Evolutionary conservation across 2,888 invertebrate genomes (phyloP).

Genomic region (Octodonta nipae): DNA sequence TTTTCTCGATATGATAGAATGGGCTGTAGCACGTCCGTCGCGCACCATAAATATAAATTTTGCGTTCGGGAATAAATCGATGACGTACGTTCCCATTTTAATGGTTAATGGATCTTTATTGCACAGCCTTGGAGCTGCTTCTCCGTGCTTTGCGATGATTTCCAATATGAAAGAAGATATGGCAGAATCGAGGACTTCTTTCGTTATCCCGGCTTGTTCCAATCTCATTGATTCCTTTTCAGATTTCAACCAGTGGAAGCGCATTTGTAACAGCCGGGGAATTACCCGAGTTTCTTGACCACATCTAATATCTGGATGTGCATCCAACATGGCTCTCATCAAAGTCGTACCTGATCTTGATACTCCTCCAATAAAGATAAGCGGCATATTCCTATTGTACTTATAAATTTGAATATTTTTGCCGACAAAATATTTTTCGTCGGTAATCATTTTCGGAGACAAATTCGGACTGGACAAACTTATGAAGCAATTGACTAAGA

Average conservation of each 20-base stretch:
- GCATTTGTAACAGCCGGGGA: constrained; percentile 87
- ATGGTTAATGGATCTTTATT: constrained; percentile 98
- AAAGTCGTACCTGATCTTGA: constrained; percentile 94
- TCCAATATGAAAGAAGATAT: constrained; percentile 94
- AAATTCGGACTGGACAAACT: constrained; percentile 13
- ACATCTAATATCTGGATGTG: constrained; percentile 91
- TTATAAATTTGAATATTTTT: too few relatives aligned
- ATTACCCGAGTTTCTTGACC: constrained; percentile 96
- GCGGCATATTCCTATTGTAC: constrained; percentile 78
- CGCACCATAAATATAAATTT: constrained; percentile 97
- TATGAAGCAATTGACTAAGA: constrained; percentile 12
- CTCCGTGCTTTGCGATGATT: constrained; percentile 91
- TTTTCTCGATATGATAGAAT: constrained; percentile 93
- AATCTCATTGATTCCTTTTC: constrained; percentile 82
- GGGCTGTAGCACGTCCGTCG: constrained; percentile 95
- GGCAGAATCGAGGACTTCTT: constrained; percentile 83
- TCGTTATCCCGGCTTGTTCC: constrained; percentile 86
- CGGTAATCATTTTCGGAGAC: too few relatives aligned
- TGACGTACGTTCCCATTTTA: constrained; percentile 89
- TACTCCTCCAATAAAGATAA: constrained; percentile 95
- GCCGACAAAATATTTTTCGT: too few relatives aligned
- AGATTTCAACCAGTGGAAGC: constrained; percentile 89
- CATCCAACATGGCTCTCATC: constrained; percentile 95
- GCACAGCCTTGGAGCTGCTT: constrained; percentile 85
- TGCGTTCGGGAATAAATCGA: constrained; percentile 90